Evolutionary conservation across 2,888 invertebrate species (phyloP), one percentile per base, ranked within the genome.

Genomic region (Tiliacea aurago): DNA sequence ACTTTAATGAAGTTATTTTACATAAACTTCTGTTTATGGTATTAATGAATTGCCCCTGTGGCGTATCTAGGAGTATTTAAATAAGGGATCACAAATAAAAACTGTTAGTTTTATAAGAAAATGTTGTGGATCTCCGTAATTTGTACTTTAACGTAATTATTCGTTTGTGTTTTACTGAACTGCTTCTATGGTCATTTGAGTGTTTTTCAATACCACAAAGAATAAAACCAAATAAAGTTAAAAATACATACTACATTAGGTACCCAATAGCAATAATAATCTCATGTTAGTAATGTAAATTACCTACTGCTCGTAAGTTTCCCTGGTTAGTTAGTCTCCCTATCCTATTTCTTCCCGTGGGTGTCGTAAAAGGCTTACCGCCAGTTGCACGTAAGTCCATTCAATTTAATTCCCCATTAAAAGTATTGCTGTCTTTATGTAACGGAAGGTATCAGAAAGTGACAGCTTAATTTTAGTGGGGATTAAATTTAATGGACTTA

Each of bases 1-100:
- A 66, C 28, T 68, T 73, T 84, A 80, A 80, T 84, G 13, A 80
- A 80, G 70, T 43, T 68, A 65, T 70, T 81, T 64, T 45, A 56
- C 23, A 13, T 61, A 23, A 47, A 18, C 37, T 62, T 45, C 69
- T 73, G 43, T 79, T 58, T 71, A 72, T 65, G 28, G 51, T 41
- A 69, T 43, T 53, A 59, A 63, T 58, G n/a, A 76, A 79, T 63
- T 79, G 59, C 47, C 4, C 53, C 63, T 37, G 37, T 23, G 23
- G 51, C 2, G 18, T 23, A 59, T 11, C 10, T n/a, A 63, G 11
- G 9, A 63, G 4, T 18, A 20, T 13, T 58, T 13, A 18, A 11
- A n/a, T 10, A 37, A 20, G 6, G 5, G 18, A 55, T 9, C 4
- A 18, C 43, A 15, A 28, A n/a, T 41, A 28, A 47, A 41, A 47